Evolutionary conservation across 2,797 vertebrate genomes (phyloP).

Genomic region (Gastrophryne carolinensis): DNA sequence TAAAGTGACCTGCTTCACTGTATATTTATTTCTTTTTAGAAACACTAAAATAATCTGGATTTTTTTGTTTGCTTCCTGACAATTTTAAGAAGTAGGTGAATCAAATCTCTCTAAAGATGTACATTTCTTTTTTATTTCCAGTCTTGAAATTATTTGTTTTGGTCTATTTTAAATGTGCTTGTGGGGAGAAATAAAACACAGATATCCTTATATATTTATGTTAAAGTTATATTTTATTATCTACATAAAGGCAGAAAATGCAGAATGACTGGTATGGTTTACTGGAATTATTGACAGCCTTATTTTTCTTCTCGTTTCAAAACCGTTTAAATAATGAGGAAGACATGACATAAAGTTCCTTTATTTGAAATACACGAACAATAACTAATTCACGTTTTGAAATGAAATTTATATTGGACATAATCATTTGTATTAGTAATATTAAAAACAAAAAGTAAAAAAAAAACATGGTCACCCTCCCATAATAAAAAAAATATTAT

Average conservation of each 20-base stretch:
- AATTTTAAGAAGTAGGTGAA: slow-evolving; percentile 89
- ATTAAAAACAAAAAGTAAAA: too few species aligned
- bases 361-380: too few species aligned
- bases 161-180: slow-evolving; percentile 88
- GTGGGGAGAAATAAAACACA: slow-evolving; percentile 87
- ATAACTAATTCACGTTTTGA: too few species aligned
- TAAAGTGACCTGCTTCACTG: slow-evolving; percentile 78
- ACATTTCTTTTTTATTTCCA: slow-evolving; percentile 59
- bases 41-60: slow-evolving; percentile 77
- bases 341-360: too few species aligned
- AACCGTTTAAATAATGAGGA: too few species aligned
- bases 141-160: slow-evolving; percentile 77
- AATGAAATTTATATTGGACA: too few species aligned
- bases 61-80: slow-evolving; percentile 75
- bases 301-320: too few species aligned
- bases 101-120: slow-evolving; percentile 87
- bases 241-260: slow-evolving; percentile 89
- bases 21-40: slow-evolving; percentile 78
- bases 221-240: slow-evolving; percentile 91
- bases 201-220: slow-evolving; percentile 90
- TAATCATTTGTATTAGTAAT: too few species aligned
- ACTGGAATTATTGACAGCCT: slow-evolving; percentile 84
- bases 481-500: too few species aligned
- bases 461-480: too few species aligned
- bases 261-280: slow-evolving; percentile 90